These are phyloP conservation scores for Alloplasta piceator DNA, from an alignment of 2,888 invertebrate species.

Conservation along the genomic window DNA sequence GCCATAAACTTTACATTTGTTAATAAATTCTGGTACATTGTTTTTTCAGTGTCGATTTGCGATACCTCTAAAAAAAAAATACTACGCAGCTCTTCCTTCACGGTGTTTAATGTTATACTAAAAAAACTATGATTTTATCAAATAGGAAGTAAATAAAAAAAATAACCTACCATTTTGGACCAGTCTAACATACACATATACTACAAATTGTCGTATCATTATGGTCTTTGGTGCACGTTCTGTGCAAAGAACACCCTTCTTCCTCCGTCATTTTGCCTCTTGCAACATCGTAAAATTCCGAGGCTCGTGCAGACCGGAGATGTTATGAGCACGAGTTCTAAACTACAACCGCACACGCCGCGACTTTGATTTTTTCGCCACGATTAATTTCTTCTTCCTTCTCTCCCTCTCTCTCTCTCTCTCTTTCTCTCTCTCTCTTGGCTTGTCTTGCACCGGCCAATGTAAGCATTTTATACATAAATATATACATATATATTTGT, in stretches of 20 bases:
- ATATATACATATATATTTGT: background rate
- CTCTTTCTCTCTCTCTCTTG: background rate
- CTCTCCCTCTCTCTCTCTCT: constrained; percentile 21
- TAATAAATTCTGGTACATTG: no score
- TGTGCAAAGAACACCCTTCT: constrained; percentile 14
- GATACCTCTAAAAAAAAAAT: no score
- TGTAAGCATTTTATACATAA: no score
- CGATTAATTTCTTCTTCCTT: constrained; percentile 57
- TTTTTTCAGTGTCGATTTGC: no score
- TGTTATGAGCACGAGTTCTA: constrained; percentile 38
- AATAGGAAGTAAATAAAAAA: no score
- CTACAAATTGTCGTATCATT: background rate
- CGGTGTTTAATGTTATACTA: no score
- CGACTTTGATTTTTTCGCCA: constrained; percentile 41
- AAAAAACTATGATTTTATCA: no score
- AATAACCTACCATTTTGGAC: no score
- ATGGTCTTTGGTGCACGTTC: constrained; percentile 12
- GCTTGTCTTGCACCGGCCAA: no score
- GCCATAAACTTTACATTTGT: no score
- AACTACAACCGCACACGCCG: constrained; percentile 39
- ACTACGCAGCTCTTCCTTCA: no score
- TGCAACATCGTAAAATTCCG: constrained; percentile 54
- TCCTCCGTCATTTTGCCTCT: constrained; percentile 23
- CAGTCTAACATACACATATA: constrained; percentile 24
- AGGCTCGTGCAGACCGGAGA: constrained; percentile 19